These are phyloP conservation scores for Clarias batrachus DNA, from an alignment of 2,113 vertebrate genomes.

Conservation along the genomic window DNA sequence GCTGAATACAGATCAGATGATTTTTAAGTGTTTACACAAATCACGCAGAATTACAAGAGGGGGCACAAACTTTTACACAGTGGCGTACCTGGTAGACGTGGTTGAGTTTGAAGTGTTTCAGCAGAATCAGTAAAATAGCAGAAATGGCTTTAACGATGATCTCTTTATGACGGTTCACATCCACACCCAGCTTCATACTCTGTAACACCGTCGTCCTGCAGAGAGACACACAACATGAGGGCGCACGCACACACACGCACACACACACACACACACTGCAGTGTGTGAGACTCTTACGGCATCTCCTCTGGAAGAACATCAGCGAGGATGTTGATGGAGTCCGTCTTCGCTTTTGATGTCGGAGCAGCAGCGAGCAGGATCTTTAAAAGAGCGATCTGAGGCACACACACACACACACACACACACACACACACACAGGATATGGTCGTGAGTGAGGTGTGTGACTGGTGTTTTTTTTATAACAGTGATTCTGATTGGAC, in stretches of 20 bases:
- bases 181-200: constrained; percentile 98
- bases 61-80: too few species aligned
- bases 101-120: constrained; percentile 98
- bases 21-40: too few species aligned
- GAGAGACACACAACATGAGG: constrained; percentile 48
- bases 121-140: constrained; percentile 88
- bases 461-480: not conserved
- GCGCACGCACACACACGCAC: not conserved
- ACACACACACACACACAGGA: constrained; percentile 6
- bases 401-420: constrained; percentile 4
- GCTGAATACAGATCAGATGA: too few species aligned
- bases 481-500: not conserved
- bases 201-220: constrained; percentile 91
- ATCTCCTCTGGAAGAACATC: constrained; percentile 97
- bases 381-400: constrained; percentile 93
- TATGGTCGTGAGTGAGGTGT: not conserved
- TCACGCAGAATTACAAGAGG: too few species aligned
- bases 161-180: constrained; percentile 97
- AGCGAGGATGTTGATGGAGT: constrained; percentile 97
- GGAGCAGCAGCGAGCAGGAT: constrained; percentile 95
- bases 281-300: constrained; percentile 81
- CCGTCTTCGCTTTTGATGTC: constrained; percentile 97
- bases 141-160: constrained; percentile 98
- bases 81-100: constrained; percentile 90
- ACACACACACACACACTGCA: not conserved